Conservation (phyloP, 2,888 invertebrate genomes). For the Iphiclides podalirius region DNA sequence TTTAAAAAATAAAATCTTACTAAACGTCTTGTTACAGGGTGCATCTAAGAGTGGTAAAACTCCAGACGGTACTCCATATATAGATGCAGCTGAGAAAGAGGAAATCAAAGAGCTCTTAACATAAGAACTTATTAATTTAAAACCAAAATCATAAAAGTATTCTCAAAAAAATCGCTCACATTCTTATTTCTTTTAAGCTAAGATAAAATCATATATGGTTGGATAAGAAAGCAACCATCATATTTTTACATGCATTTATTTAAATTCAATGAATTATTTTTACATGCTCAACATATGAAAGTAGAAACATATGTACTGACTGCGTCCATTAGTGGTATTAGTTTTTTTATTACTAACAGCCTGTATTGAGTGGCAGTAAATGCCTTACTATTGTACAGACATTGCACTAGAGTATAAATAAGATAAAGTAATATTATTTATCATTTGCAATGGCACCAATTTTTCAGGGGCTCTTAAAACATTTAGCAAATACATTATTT, state of each 20-base stretch:
- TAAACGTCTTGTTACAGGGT: slow-evolving; percentile 79
- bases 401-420: slow-evolving; percentile 23
- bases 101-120: slow-evolving; percentile 90
- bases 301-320: slow-evolving; percentile 53
- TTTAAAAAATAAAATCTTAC: slow-evolving; percentile 11
- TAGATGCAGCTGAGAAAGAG: slow-evolving; percentile 94
- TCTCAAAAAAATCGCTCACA: slow-evolving; percentile 45
- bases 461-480: slow-evolving; percentile 54
- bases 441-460: slow-evolving; percentile 38
- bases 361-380: slow-evolving; percentile 8
- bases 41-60: slow-evolving; percentile 90
- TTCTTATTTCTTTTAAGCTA: slow-evolving; percentile 56
- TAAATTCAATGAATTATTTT: slow-evolving; percentile 73
- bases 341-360: slow-evolving; percentile 44
- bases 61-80: slow-evolving; percentile 92
- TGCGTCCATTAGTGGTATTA: slow-evolving; percentile 63
- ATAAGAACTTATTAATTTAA: slow-evolving; percentile 40
- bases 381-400: slow-evolving; percentile 15
- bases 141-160: slow-evolving; percentile 30
- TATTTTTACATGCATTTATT: slow-evolving; percentile 78
- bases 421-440: slow-evolving; percentile 32
- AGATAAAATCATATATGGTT: slow-evolving; percentile 49
- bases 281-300: slow-evolving; percentile 64
- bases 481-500: slow-evolving; percentile 70
- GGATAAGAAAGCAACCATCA: slow-evolving; percentile 47